Base-by-base conservation (phyloP, 2,888 invertebrate species). In the Drosophila peninsularis region DNA sequence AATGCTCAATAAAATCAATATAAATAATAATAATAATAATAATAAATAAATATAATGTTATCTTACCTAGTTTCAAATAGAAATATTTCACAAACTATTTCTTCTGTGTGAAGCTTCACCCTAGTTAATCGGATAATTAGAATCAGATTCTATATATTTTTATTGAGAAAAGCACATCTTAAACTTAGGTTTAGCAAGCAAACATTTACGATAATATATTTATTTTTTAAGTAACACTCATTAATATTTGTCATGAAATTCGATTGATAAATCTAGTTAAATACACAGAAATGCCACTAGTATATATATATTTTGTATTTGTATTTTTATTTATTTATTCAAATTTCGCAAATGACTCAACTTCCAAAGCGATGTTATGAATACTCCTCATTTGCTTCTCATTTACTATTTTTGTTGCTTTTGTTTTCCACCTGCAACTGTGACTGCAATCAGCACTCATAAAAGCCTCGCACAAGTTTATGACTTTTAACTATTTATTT, bases 401-500 rank as follows among this genome's bases (percentile, higher is more conserved):
- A 21, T 36, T 44, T 45, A 17, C 14, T 21, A 13, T 19, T 41
- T 45, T 47, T 45, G 14, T 54, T 24, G 24, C 4, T 50, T 21
- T 21, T 36, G 10, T 41, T 42, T 42, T 58, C 13, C 27, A 44
- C 55, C 62, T 13, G 7, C 41, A 54, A 13, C 13, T 44, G 21
- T 27, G 32, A 50, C 52, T 7, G 17, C 24, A 39, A 37, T 45
- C 44, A 6, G 27, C 10, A 57, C 42, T 47, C 24, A 44, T 42
- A 41, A 45, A 57, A 44, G 36, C 32, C 13, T n/a, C 45, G 19
- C 39, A 71, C 52, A 30, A 44, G 65, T 53, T 66, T 54, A 61
- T 52, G 39, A 19, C 58, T 72, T 36, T 11, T 7, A 61, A 49
- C 27, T 55, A 53, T 65, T 71, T 67, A 56, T 21, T 42, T 21